Base-by-base conservation (phyloP, 2,797 vertebrate species). In the Remorina albescens region DNA sequence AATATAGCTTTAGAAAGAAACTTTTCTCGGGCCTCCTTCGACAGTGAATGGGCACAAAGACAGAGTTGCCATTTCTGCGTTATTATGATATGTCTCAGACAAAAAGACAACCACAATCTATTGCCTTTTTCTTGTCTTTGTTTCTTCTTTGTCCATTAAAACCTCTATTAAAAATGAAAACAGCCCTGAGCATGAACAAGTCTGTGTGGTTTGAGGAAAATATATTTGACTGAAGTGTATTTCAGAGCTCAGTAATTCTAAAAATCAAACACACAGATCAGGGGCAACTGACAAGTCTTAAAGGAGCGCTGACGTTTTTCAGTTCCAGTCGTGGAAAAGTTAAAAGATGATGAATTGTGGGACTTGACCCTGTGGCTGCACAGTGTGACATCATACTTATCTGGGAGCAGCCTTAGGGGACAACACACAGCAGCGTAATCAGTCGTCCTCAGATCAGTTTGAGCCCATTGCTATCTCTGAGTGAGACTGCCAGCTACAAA, bases 381-480 rank as follows among this genome's bases (percentile, higher is more conserved):
- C 73, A 71, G 76, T 26, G 23, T 47, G 51, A 63, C 58, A 37
- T 76, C 61, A 49, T 25, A 58, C 54, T 78, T 80, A 80, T 80
- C 71, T 28, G 56, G 47, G 41, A 15, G 16, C 11, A 23, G 58
- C 69, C 62, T 21, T 25, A 19, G 59, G 66, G 66, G 70, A 74
- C 60, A 71, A 70, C 65, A 71, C 36, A 59, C 63, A 18, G 37
- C 71, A 82, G 51, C 58, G 76, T 80, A 80, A 86, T 84, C 73
- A 65, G 53, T 76, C 55, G 64, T 57, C 57, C 55, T 39, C 50
- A 71, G 78, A 88, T 83, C 76, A 70, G 82, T 84, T 87, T 77
- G 83, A 86, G 76, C 72, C 76, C 70, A 63, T 87, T 91, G 84
- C 72, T 42, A 74, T 82, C 58, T 82, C 59, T 53, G 76, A 69